Evolutionary conservation across 2,888 invertebrate species (phyloP).

Genomic region (Agrochola lota): DNA sequence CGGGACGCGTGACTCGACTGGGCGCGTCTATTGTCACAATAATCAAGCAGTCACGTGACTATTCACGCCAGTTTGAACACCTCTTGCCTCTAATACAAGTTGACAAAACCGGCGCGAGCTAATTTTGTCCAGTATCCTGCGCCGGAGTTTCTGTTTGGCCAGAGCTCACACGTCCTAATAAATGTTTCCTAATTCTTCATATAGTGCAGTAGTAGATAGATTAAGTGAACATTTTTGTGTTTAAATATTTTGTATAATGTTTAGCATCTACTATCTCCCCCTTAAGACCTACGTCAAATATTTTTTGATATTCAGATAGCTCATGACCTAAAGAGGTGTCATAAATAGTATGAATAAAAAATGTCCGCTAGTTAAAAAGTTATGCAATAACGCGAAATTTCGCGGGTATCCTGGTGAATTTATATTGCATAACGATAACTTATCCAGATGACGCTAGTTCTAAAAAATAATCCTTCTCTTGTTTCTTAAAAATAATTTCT

Average conservation of each 20-base stretch:
- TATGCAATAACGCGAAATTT: too few species aligned
- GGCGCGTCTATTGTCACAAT: background rate
- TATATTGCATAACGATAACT: background rate
- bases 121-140: background rate
- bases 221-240: too few species aligned
- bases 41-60: too few species aligned
- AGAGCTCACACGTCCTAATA: background rate
- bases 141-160: background rate
- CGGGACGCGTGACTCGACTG: background rate
- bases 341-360: too few species aligned
- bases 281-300: too few species aligned
- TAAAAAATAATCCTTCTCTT: background rate
- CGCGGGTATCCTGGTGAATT: background rate
- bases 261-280: background rate
- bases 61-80: too few species aligned
- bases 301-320: too few species aligned
- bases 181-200: too few species aligned
- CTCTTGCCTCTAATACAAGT: background rate
- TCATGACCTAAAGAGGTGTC: too few species aligned
- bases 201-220: background rate
- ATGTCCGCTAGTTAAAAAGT: too few species aligned
- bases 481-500: conserved; percentile 21
- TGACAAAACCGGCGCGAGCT: background rate
- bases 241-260: background rate
- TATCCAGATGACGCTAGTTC: background rate